phyloP scores from a whole-genome alignment of 2,797 vertebrate genomes.

The Neosilurus mollespiculum region DNA sequence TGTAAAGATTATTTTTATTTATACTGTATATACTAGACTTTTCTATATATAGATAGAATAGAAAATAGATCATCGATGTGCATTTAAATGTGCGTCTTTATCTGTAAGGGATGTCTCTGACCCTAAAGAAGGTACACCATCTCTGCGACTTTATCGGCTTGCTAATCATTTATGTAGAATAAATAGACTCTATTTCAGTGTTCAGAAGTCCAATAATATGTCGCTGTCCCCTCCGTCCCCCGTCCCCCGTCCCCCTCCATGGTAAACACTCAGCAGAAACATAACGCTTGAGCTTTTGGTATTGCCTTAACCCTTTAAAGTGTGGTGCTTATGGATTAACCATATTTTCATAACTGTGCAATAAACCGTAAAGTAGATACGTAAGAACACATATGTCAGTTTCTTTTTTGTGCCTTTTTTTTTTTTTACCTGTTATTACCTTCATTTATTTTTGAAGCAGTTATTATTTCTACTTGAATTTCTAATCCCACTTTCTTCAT shows the following conservation, averaged over 20 bases:
- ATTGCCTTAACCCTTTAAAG: neutral
- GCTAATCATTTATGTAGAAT: conserved; percentile 45
- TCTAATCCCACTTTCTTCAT: neutral
- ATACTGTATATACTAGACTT: too few species aligned
- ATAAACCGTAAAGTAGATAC: neutral
- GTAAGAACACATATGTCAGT: neutral
- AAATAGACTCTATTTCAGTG: conserved; percentile 28
- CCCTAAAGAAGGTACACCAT: conserved; percentile 20
- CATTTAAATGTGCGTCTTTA: neutral
- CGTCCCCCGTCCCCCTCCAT: neutral
- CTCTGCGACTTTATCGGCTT: conserved; percentile 26
- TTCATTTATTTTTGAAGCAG: neutral
- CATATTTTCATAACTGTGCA: neutral
- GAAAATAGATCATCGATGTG: neutral
- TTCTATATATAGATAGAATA: neutral
- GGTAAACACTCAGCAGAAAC: conserved; percentile 6
- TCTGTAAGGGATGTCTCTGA: conserved; percentile 1
- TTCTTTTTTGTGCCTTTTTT: neutral
- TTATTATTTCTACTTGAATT: conserved; percentile 4
- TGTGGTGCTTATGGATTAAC: neutral
- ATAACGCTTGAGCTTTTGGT: neutral
- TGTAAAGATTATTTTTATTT: neutral
- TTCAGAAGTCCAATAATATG: conserved; percentile 15
- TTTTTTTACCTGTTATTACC: neutral
- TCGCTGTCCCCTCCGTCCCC: neutral